Evolutionary conservation across 2,797 vertebrate species (phyloP).

Genomic region (Potorous gilbertii): DNA sequence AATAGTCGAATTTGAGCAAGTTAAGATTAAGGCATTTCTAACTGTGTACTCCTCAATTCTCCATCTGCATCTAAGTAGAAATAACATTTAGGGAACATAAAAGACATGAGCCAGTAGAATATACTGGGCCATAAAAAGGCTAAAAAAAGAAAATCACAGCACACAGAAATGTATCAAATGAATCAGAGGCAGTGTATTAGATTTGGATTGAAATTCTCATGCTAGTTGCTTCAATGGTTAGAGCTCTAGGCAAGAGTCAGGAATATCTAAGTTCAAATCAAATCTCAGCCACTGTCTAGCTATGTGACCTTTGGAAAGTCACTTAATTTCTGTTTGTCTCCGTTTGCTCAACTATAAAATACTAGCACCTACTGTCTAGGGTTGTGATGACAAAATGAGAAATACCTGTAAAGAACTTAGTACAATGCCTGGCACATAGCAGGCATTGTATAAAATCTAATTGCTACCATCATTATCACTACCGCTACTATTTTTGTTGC

Average conservation of each 20-base stretch:
- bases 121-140: neutral
- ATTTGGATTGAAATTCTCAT: neutral
- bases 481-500: neutral
- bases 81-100: neutral
- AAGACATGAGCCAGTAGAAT: neutral
- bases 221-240: neutral
- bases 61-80: neutral
- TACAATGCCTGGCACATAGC: neutral
- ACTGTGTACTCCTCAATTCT: neutral
- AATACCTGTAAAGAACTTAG: neutral
- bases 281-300: neutral
- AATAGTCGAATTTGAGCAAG: constrained; percentile 52
- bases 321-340: neutral
- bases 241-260: neutral
- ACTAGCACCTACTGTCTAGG: neutral
- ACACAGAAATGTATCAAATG: neutral
- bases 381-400: neutral
- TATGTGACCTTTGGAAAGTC: neutral
- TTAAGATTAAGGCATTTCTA: constrained; percentile 54
- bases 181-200: neutral
- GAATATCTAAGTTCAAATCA: neutral
- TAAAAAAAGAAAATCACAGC: neutral
- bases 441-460: neutral
- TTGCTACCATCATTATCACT: neutral
- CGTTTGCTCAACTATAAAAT: neutral